Conservation (phyloP, 1,140 invertebrate species). For the Homarus americanus region DNA sequence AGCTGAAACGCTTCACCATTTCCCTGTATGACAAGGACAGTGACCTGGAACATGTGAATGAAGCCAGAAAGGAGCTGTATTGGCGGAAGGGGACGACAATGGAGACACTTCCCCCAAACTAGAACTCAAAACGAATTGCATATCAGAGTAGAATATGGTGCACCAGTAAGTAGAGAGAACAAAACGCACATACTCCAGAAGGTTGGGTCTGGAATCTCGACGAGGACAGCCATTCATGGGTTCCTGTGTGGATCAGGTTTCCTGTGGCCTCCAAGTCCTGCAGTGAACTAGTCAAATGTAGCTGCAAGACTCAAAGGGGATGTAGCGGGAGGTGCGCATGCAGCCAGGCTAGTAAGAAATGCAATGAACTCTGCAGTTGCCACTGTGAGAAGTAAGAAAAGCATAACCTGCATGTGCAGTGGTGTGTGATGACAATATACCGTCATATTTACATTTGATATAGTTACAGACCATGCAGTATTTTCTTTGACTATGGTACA, state of each 20-base stretch:
- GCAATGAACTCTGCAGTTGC: slow-evolving; percentile 7
- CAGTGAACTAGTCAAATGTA: slow-evolving; percentile 12
- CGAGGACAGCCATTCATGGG: background rate
- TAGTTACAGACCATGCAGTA: too few species aligned
- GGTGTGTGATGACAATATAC: too few species aligned
- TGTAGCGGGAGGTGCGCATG: background rate
- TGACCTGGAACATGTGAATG: slow-evolving; percentile 21
- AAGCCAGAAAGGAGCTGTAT: slow-evolving; percentile 13
- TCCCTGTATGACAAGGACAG: slow-evolving; percentile 12
- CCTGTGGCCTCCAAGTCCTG: slow-evolving; percentile 7
- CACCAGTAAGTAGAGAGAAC: background rate
- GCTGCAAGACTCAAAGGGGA: background rate
- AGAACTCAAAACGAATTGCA: background rate
- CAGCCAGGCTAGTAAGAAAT: background rate
- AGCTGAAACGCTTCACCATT: background rate
- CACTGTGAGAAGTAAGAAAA: slow-evolving; percentile 3
- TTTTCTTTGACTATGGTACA: too few species aligned
- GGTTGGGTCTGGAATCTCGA: background rate
- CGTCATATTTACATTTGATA: too few species aligned
- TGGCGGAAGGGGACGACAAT: background rate
- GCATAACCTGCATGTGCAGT: too few species aligned
- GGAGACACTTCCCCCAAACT: background rate
- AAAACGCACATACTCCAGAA: background rate
- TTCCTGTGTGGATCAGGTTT: slow-evolving; percentile 6
- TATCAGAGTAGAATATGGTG: slow-evolving; percentile 5